phyloP scores from a whole-genome alignment of 2,888 invertebrate species.

The Pegoplata infirma region DNA sequence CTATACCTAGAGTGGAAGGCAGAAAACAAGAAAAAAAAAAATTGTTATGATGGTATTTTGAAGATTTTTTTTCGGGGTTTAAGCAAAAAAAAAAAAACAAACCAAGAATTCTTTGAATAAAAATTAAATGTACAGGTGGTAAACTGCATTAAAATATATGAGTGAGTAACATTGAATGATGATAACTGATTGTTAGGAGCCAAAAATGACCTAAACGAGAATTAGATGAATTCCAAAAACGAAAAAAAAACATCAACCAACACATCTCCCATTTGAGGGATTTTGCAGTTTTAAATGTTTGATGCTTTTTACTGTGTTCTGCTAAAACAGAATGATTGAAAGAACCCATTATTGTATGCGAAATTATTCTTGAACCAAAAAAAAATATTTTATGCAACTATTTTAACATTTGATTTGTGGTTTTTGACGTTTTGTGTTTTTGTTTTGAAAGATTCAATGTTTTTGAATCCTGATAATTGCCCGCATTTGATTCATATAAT shows the following conservation, averaged over 20 bases:
- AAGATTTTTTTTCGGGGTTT: not conserved
- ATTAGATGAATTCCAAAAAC: slow-evolving; percentile 50
- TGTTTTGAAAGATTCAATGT: slow-evolving; percentile 39
- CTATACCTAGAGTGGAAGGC: too few species aligned
- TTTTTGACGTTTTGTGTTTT: slow-evolving; percentile 31
- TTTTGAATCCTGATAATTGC: slow-evolving; percentile 53
- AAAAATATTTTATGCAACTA: slow-evolving; percentile 51
- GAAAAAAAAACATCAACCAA: too few species aligned
- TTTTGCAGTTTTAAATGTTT: not conserved
- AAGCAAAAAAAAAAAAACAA: not conserved
- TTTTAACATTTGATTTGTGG: slow-evolving; percentile 58
- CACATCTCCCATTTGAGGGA: not conserved
- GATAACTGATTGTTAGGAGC: slow-evolving; percentile 5
- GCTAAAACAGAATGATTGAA: slow-evolving; percentile 29
- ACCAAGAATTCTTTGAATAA: slow-evolving; percentile 19
- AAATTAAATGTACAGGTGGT: slow-evolving; percentile 39
- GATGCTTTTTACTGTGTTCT: not conserved
- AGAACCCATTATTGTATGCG: slow-evolving; percentile 47
- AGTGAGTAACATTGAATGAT: not conserved
- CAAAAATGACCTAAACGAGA: not conserved
- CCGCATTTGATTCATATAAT: slow-evolving; percentile 59
- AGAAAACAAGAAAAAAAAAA: slow-evolving; percentile 25
- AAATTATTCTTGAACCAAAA: slow-evolving; percentile 37
- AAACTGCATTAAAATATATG: slow-evolving; percentile 31
- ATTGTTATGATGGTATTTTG: slow-evolving; percentile 16